Conservation (phyloP, 2,113 vertebrate genomes). For the Melanotaenia duboulayi region DNA sequence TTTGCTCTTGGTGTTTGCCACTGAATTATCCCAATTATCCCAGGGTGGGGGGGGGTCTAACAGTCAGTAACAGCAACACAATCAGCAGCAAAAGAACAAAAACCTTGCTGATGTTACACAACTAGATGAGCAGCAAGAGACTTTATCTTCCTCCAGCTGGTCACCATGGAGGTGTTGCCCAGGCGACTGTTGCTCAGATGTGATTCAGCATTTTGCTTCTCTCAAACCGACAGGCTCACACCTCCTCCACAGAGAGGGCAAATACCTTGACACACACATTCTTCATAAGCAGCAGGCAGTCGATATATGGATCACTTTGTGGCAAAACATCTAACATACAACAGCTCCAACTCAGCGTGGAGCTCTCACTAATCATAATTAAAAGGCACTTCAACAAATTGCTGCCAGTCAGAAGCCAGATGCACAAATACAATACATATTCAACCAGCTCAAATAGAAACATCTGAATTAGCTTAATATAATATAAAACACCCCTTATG, state of each 20-base stretch:
- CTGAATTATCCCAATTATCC: constrained; percentile 46
- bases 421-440: background rate
- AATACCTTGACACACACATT: constrained; percentile 19
- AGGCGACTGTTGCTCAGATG: constrained; percentile 63
- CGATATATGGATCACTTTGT: constrained; percentile 25
- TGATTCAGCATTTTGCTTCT: constrained; percentile 74
- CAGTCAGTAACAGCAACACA: constrained; percentile 22
- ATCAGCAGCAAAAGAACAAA: constrained; percentile 21
- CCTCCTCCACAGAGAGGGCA: constrained; percentile 27
- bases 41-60: background rate
- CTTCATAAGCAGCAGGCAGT: constrained; percentile 15
- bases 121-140: constrained; percentile 26
- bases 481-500: too few relatives aligned
- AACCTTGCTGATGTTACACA: constrained; percentile 34
- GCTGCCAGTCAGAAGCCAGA: background rate
- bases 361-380: constrained; percentile 4
- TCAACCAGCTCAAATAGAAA: too few relatives aligned
- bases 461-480: too few relatives aligned
- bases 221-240: constrained; percentile 14
- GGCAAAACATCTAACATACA: constrained; percentile 16
- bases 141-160: constrained; percentile 44
- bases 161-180: constrained; percentile 66
- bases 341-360: constrained; percentile 11
- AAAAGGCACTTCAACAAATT: constrained; percentile 9
- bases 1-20: constrained; percentile 7